phyloP scores from a whole-genome alignment of 2,113 vertebrate species.

The Nycticebus coucang region DNA sequence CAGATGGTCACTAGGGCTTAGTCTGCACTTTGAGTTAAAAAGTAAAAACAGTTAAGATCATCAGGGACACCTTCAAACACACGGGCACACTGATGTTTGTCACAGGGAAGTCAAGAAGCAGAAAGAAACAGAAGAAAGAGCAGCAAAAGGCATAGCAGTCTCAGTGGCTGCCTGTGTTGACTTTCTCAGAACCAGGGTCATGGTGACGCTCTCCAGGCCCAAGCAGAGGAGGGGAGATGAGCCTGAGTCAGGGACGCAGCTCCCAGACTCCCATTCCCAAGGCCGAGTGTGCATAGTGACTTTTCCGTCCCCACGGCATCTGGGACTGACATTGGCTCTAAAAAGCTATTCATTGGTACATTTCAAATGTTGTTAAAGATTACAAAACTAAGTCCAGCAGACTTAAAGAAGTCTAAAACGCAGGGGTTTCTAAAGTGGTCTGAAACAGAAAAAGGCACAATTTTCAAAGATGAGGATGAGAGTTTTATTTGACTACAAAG shows the following conservation, averaged over 20 bases:
- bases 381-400: neutral
- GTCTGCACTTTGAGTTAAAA: neutral
- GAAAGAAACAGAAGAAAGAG: neutral
- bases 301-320: neutral
- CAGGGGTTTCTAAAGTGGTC: neutral
- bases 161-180: neutral
- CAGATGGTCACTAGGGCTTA: neutral
- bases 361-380: neutral
- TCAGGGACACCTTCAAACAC: neutral
- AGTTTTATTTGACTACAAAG: neutral
- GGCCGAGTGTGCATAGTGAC: neutral
- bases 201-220: neutral
- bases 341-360: neutral
- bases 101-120: neutral
- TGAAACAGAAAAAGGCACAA: neutral
- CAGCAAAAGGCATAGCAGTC: no score
- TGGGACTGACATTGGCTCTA: neutral
- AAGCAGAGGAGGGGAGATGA: neutral
- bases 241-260: neutral
- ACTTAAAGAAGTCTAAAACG: neutral
- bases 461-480: neutral
- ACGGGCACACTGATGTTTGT: neutral
- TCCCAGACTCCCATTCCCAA: neutral
- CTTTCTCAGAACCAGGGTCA: neutral
- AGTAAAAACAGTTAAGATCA: neutral